phyloP scores from a whole-genome alignment of 2,113 vertebrate species.

The Thunnus thynnus region DNA sequence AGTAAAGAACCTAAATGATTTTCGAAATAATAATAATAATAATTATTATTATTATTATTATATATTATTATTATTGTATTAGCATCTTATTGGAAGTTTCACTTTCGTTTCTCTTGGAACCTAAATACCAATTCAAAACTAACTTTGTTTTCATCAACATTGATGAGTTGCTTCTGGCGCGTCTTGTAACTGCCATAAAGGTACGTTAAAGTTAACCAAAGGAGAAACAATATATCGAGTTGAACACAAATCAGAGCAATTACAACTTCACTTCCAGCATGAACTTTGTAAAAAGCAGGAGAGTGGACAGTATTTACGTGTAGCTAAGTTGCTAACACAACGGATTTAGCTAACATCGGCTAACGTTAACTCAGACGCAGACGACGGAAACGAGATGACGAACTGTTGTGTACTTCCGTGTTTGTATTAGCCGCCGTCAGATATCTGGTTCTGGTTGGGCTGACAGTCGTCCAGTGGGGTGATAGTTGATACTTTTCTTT shows the following conservation, averaged over 20 bases:
- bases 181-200: not conserved
- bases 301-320: not conserved
- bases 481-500: no score
- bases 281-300: rapidly evolving
- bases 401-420: not conserved
- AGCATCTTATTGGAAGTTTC: not conserved
- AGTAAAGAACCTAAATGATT: no score
- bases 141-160: not conserved
- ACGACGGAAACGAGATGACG: not conserved
- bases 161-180: not conserved
- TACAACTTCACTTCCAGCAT: no score
- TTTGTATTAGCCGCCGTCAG: not conserved
- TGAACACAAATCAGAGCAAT: not conserved
- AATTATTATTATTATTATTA: not conserved
- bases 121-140: not conserved
- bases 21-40: no score
- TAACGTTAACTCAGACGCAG: not conserved
- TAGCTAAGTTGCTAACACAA: not conserved
- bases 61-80: no score
- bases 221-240: rapidly evolving
- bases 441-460: not conserved
- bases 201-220: not conserved
- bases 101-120: not conserved
- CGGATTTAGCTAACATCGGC: constrained; percentile 8
- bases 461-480: no score